Evolutionary conservation across 2,113 vertebrate species (phyloP).

Genomic region (Bolborhynchus lineola): DNA sequence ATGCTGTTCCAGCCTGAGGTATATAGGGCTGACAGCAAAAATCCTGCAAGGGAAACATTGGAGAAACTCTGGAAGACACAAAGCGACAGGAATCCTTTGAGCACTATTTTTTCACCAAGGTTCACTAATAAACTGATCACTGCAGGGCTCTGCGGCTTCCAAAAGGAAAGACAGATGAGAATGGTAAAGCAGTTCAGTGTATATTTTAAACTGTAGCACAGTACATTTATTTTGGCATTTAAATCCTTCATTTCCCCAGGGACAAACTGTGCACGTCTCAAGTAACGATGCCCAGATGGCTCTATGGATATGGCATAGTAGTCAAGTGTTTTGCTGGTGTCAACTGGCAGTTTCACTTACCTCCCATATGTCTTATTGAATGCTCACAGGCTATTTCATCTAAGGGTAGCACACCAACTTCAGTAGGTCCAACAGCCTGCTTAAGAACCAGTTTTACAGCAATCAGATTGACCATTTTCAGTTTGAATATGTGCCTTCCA

Average conservation of each 20-base stretch:
- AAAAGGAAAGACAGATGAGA: neutral
- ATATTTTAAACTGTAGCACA: neutral
- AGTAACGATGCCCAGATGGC: slow-evolving; percentile 41
- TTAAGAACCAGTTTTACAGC: neutral
- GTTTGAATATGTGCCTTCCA: neutral
- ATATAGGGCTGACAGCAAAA: neutral
- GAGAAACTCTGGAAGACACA: neutral
- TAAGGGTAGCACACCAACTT: neutral
- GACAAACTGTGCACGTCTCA: slow-evolving; percentile 13
- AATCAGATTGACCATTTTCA: neutral
- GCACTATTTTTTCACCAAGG: neutral
- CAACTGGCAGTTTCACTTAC: neutral
- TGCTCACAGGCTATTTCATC: neutral
- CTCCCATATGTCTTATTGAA: neutral
- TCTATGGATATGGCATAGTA: slow-evolving; percentile 1
- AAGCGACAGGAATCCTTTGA: neutral
- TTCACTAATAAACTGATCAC: neutral
- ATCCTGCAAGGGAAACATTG: neutral
- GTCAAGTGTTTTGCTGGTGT: neutral
- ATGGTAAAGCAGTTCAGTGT: neutral
- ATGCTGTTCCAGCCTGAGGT: neutral
- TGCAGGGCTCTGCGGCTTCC: neutral
- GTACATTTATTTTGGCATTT: slow-evolving; percentile 37
- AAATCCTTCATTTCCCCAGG: slow-evolving; percentile 34
- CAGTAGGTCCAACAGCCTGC: neutral